Base-by-base conservation (phyloP, 1,140 invertebrate genomes). In the Hirudo medicinalis region DNA sequence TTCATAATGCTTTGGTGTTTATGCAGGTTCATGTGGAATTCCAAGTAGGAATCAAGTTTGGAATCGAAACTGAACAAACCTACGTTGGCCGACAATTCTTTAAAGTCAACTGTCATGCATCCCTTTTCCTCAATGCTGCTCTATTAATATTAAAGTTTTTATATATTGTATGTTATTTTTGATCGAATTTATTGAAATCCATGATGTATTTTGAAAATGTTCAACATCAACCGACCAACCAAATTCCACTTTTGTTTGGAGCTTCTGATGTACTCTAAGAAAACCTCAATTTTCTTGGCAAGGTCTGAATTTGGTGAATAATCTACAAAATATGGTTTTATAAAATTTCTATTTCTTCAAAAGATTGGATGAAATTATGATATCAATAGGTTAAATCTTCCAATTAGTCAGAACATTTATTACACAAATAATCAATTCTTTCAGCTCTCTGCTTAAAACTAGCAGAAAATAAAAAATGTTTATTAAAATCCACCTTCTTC, bases 41-140 rank as follows among this genome's bases (percentile, higher is more conserved):
- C 29, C 19, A 63, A 63, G 2, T 25, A 63, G n/a, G n/a, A n/a
- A n/a, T n/a, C n/a, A n/a, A n/a, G 19, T 11, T 63, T 22, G 11
- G 22, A 22, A 22, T 9, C 74, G 74, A 54, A 54, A 67, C 29
- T 27, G 40, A 49, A 75, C 75, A 75, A 86, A 76, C 85, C 83
- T 71, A 81, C 74, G 79, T 89, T 86, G 73, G 82, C 80, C n/a
- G 81, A 76, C 29, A 90, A 76, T 72, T 82, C 80, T 76, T 87
- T 87, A 43, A 87, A 81, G 81, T 91, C 87, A 29, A 90, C 76
- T 60, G 82, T 81, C 74, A 88, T 87, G 76, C 81, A 85, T 73
- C 84, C 83, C 70, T 84, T 86, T 75, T 85, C 83, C 78, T 87
- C 85, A 70, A 89, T 85, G 76, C 87, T 85, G 77, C 84, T 80